Evolutionary conservation across 2,888 invertebrate genomes (phyloP), one percentile per base, ranked within the genome.

Genomic region (Operophtera brumata): DNA sequence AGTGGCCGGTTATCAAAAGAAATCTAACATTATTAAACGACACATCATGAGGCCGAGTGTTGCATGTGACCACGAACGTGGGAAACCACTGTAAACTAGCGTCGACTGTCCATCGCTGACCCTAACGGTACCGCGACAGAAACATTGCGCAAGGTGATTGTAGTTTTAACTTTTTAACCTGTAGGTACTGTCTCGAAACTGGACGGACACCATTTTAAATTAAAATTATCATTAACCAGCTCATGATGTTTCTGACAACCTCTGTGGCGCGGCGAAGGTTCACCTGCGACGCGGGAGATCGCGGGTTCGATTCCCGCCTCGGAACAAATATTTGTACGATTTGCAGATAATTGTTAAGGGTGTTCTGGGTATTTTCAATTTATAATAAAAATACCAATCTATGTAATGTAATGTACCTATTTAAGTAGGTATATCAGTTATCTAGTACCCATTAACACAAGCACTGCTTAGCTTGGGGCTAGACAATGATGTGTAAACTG

Each of bases 1-100:
- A 50, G 46, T 39, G 26, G 46, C 32, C 40, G 35, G 47, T 47
- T 50, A 52, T 54, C 54, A 46, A 61, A 37, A 49, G 44, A 44
- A 54, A 57, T 50, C 50, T 50, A 32, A 57, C 49, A 53, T 45
- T 44, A 51, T 57, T 52, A 48, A 43, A 47, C 41, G 46, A 58
- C 50, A 58, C 54, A 52, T 48, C 44, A 51, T 36, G 39, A 37
- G 47, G 32, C 39, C 32, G 35, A 41, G 51, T 40, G 70, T 57
- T 63, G 62, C 71, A 67, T 72, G 67, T 69, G 70, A 65, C 71
- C 69, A 75, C 67, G 69, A 75, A 78, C 86, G 86, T 86, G 86
- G 82, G 86, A 86, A 85, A 77, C 67, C 70, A 73, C 73, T 73
- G 69, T 76, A 75, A 66, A 49, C 47, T 28, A 71, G 68, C 68